Evolutionary conservation across 2,113 vertebrate species (phyloP).

Genomic region (Aphyosemion australe): DNA sequence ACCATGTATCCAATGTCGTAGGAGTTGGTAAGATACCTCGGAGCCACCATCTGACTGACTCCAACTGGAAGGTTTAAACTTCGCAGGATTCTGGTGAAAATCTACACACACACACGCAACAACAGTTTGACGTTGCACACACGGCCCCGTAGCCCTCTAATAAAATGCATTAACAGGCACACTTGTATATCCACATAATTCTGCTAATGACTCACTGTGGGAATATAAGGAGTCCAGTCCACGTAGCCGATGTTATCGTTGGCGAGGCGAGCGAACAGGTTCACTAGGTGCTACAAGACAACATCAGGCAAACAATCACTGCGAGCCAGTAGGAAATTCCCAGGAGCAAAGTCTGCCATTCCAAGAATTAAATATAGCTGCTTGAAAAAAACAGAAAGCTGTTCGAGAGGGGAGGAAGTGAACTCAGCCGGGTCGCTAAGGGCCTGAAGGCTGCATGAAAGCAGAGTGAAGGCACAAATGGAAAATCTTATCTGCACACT

Average conservation of each 20-base stretch:
- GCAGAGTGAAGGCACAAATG: slow-evolving; percentile 27
- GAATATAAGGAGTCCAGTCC: slow-evolving; percentile 91
- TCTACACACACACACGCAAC: slow-evolving; percentile 69
- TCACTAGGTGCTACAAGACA: slow-evolving; percentile 86
- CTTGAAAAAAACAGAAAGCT: neutral
- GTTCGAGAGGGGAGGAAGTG: slow-evolving; percentile 15
- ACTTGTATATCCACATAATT: slow-evolving; percentile 14
- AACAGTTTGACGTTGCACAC: neutral
- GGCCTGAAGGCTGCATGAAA: slow-evolving; percentile 26
- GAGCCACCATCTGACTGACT: slow-evolving; percentile 89
- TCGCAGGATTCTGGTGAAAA: slow-evolving; percentile 93
- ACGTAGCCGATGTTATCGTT: slow-evolving; percentile 94
- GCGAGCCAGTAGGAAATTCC: slow-evolving; percentile 16
- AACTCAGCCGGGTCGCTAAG: slow-evolving; percentile 9
- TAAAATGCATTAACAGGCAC: slow-evolving; percentile 30
- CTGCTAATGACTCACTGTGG: slow-evolving; percentile 82
- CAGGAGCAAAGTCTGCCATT: slow-evolving; percentile 30
- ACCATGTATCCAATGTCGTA: slow-evolving; percentile 92
- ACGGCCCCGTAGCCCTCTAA: neutral
- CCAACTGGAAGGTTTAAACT: slow-evolving; percentile 94
- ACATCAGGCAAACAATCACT: slow-evolving; percentile 38
- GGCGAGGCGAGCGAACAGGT: slow-evolving; percentile 92
- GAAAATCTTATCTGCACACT: slow-evolving; percentile 48
- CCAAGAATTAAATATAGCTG: slow-evolving; percentile 30
- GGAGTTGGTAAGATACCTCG: slow-evolving; percentile 88